Conservation (phyloP, 2,113 vertebrate species). For the Burhinus oedicnemus region DNA sequence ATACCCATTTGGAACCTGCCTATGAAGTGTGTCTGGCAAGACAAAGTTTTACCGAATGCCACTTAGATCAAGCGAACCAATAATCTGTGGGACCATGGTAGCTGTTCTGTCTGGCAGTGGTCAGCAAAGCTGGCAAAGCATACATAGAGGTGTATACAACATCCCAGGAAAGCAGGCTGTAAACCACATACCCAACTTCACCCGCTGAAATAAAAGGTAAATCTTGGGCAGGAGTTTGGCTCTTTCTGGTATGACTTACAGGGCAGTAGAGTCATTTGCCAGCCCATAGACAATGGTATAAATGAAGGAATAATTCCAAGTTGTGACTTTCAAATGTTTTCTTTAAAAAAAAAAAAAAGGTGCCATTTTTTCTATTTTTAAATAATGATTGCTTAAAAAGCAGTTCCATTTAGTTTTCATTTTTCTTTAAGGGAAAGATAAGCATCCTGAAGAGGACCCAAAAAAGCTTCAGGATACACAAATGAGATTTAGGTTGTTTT, state of each 20-base stretch:
- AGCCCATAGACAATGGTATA: background rate
- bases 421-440: slow-evolving; percentile 4
- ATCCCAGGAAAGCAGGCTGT: background rate
- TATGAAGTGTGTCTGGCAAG: background rate
- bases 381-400: background rate
- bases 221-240: background rate
- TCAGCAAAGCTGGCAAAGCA: background rate
- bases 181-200: background rate
- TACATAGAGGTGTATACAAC: background rate
- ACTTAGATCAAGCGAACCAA: background rate
- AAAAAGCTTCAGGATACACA: background rate
- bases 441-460: background rate
- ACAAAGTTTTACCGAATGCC: background rate
- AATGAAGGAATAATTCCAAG: background rate
- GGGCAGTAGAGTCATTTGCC: background rate
- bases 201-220: background rate
- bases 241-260: background rate
- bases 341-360: background rate
- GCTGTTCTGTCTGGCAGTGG: background rate
- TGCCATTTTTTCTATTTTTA: background rate
- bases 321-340: background rate
- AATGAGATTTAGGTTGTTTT: background rate
- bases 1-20: background rate
- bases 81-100: background rate
- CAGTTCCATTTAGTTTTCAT: background rate